Base-by-base conservation (phyloP, 2,113 vertebrate genomes). In the Lepus timidus region DNA sequence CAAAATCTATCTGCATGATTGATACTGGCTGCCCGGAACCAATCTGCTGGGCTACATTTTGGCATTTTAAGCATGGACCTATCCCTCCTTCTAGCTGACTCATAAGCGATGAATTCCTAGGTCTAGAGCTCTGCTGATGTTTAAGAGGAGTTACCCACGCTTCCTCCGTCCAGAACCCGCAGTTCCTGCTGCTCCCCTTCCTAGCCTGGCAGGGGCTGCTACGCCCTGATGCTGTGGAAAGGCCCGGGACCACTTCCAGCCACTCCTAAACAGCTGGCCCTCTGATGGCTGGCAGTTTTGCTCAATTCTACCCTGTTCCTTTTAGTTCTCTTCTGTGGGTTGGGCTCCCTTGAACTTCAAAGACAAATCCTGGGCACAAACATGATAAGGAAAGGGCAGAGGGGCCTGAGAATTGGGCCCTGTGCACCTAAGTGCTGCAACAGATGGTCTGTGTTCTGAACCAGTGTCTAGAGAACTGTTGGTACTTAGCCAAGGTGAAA, bases 401-500 rank as follows among this genome's bases (percentile, higher is more conserved):
- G 85, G 95, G 93, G 93, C 97, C 80, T 97, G 97, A 93, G 97
- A 97, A 97, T 25, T 39, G 70, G 93, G 85, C 85, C 92, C 79
- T 67, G 78, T 74, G 93, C 88, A 67, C 88, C 92, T 78, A 67
- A 58, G 25, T 36, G 52, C 93, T 82, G 44, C 90, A 79, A 96
- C 78, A 73, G 82, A 85, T 75, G 58, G 83, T 70, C 93, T 95
- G 96, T 95, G 92, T 97, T 96, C 88, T 70, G 39, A 75, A 49
- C 68, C 71, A 17, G 52, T 20, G 51, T 82, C 81, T 90, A 44
- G 31, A 90, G 90, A 88, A 80, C 82, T 58, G 79, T 65, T 79
- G 90, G 51, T 85, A 49, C 64, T 80, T 84, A 88, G 93, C 80
- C 92, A 94, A 96, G 44, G 70, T 71, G 78, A 97, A 93, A 96